Evolutionary conservation across 2,797 vertebrate species (phyloP), one percentile per base, ranked within the genome.

Genomic region (Darevskia nairensis): DNA sequence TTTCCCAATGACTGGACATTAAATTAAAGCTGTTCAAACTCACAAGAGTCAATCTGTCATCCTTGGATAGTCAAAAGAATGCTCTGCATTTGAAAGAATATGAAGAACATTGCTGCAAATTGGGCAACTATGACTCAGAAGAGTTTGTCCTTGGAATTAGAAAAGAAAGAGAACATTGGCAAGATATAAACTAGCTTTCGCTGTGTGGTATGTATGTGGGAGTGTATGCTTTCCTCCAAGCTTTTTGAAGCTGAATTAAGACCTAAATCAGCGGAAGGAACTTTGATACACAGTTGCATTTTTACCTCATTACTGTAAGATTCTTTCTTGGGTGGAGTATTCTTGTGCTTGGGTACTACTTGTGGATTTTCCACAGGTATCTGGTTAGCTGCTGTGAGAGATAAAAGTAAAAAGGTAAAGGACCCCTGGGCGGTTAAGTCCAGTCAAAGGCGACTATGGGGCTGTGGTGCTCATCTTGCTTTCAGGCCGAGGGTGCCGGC

Each of bases 1-100:
- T 89, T 69, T 89, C 77, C 86, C 80, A 90, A 81, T 89, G 91
- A 91, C 84, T 85, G 55, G 80, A 55, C 69, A 83, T 91, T 86
- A 92, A 92, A 78, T 90, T 92, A 92, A 93, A 83, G 69, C 23
- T 29, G 23, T 66, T 91, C 41, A 87, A 55, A 78, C 91, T 72
- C 44, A 50, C 8, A 29, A 90, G 27, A 90, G 59, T 27, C 79
- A 85, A 83, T 84, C 86, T 90, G 23, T 88, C 88, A 88, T 87
- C 72, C 71, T 50, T 44, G 91, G 86, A 86, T 84, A 85, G 39
- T 85, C 44, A 84, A 91, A 92, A 88, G 71, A 89, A 84, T 93
- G 23, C 8, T 91, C 88, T n/a, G 71, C 44, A 78, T 86, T 83
- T 79, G 75, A 69, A 90, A 88, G 85, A 88, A 87, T 69, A 91